Base-by-base conservation (phyloP, 2,113 vertebrate genomes). In the Dromaius novaehollandiae region DNA sequence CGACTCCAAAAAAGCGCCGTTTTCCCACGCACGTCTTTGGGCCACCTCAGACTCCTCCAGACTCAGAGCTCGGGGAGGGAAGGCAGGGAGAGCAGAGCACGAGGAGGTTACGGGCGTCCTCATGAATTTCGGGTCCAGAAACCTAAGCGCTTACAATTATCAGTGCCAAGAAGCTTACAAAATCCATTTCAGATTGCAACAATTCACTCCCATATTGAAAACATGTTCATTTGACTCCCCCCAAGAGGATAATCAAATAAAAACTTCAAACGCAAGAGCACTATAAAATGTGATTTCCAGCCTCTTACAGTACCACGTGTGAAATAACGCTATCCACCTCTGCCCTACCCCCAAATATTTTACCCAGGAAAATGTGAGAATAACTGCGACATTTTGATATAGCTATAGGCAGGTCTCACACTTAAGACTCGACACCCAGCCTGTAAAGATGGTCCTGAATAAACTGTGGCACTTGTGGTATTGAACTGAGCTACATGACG, bases 191-290 rank as follows among this genome's bases (percentile, higher is more conserved):
- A 88, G 79, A 89, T 80, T 88, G 89, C 79, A 92, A 85, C 36
- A 82, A 84, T 73, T 81, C 60, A 38, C 76, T 79, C 34, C 63
- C 63, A 93, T 86, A 91, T 70, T 95, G 79, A 91, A 95, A 93
- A 93, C 91, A 88, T 32, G 60, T 64, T 94, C 22, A 16, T 82
- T 81, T 2, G 4, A 69, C 58, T 87, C 71, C 69, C 73, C 46
- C 14, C 71, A 64, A 66, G 13, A 86, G 82, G 64, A 93, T 74
- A 93, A 93, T 81, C 0, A 83, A 90, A 92, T 85, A 89, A 90
- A 94, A 90, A 64, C 53, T 55, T 85, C 14, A 55, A 75, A 95
- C 63, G 34, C 10, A 69, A 75, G 91, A 88, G 34, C 46, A 20
- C 32, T 69, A 89, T 58, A 84, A 89, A 90, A 73, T 36, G 20